These are phyloP conservation scores for Fistularia commersonii DNA, from an alignment of 2,797 vertebrate genomes.

Conservation along the genomic window DNA sequence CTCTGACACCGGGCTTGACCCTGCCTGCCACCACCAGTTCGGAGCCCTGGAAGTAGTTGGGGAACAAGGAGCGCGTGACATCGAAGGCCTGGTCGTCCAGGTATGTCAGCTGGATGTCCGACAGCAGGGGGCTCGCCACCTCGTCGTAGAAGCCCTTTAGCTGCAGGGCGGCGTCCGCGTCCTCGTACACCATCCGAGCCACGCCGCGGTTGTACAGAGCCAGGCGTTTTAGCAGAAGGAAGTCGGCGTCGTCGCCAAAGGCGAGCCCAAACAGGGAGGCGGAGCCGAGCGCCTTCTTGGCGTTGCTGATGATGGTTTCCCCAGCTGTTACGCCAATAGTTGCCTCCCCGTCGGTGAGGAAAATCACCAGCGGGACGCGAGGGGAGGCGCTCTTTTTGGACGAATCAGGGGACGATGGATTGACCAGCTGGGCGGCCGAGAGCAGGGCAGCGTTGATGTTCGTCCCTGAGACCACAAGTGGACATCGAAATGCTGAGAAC, in stretches of 20 bases:
- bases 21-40: slow-evolving; percentile 82
- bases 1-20: slow-evolving; percentile 68
- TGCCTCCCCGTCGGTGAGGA: slow-evolving; percentile 84
- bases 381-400: slow-evolving; percentile 40
- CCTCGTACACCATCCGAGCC: slow-evolving; percentile 80
- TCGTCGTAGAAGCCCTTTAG: slow-evolving; percentile 84
- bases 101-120: slow-evolving; percentile 81
- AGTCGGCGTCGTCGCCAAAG: slow-evolving; percentile 85
- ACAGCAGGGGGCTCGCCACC: slow-evolving; percentile 82
- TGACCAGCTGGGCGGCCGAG: slow-evolving; percentile 79
- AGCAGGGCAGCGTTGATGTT: slow-evolving; percentile 84
- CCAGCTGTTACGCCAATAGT: slow-evolving; percentile 77
- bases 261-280: slow-evolving; percentile 82
- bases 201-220: slow-evolving; percentile 81
- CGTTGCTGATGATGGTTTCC: slow-evolving; percentile 76
- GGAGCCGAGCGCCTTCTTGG: slow-evolving; percentile 66
- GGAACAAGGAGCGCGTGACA: slow-evolving; percentile 76
- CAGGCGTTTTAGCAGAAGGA: slow-evolving; percentile 75
- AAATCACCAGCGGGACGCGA: slow-evolving; percentile 81
- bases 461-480: slow-evolving; percentile 73
- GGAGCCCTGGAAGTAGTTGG: slow-evolving; percentile 84
- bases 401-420: slow-evolving; percentile 47
- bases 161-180: slow-evolving; percentile 79
- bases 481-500: neutral
- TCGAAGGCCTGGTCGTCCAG: slow-evolving; percentile 74